These are phyloP conservation scores for Mormyrops boulengeri DNA, from an alignment of 2,797 vertebrate species.

Conservation along the genomic window DNA sequence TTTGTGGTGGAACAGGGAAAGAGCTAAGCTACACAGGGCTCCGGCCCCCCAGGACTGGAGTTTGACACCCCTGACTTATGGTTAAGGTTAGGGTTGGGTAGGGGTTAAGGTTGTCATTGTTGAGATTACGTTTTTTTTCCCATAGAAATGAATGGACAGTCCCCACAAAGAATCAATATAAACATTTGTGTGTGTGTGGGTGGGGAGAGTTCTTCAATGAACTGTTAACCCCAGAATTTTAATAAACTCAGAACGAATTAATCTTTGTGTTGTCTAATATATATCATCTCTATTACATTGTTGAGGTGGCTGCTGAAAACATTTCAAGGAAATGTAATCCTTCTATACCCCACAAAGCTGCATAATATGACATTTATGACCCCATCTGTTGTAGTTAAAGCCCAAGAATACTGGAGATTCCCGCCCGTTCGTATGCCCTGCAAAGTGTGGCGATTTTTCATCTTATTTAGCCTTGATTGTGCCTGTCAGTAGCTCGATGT, in stretches of 20 bases:
- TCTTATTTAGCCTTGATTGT: background rate
- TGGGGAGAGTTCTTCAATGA: background rate
- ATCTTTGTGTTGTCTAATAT: background rate
- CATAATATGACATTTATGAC: background rate
- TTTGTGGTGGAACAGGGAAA: no score
- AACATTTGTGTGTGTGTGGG: background rate
- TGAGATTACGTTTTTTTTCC: background rate
- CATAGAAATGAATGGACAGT: background rate
- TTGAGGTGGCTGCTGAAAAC: background rate
- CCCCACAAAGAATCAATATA: background rate
- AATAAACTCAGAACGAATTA: background rate
- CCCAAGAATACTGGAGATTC: background rate
- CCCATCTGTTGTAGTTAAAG: background rate
- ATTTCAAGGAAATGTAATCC: background rate
- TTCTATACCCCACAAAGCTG: background rate
- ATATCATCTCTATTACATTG: background rate
- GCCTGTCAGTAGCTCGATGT: background rate
- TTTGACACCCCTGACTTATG: background rate
- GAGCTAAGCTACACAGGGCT: no score
- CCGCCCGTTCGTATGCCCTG: background rate
- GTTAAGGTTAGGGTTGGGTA: background rate
- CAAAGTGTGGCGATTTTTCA: background rate
- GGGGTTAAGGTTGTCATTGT: background rate
- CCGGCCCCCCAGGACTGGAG: no score
- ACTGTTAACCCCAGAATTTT: background rate